A percentile compares a stretch with the other conserved stretches of the same genome.
These are phyloP conservation scores for Theretra japonica DNA, from an alignment of 2,888 invertebrate species.

Conservation along the genomic window DNA sequence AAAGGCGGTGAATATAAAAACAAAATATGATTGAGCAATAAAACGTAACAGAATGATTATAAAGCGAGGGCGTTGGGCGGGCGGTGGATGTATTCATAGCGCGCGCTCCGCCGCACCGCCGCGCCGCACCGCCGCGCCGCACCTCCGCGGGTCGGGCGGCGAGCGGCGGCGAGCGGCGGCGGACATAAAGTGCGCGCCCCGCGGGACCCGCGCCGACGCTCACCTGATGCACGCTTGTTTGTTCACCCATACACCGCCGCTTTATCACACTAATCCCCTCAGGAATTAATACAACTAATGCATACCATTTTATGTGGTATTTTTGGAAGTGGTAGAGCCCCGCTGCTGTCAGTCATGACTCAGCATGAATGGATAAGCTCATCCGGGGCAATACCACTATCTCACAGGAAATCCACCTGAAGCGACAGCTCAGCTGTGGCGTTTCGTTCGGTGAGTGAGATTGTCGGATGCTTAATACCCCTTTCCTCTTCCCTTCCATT, in stretches of 20 bases:
- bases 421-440: too few species aligned
- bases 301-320: too few species aligned
- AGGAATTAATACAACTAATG: too few species aligned
- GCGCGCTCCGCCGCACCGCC: constrained; percentile 16
- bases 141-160: neutral
- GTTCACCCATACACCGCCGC: constrained; percentile 11
- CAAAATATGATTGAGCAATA: constrained; percentile 53
- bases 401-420: too few species aligned
- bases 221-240: constrained; percentile 4
- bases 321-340: too few species aligned
- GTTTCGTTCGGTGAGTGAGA: too few species aligned
- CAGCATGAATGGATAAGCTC: too few species aligned
- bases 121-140: constrained; percentile 10
- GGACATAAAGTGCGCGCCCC: constrained; percentile 35
- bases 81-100: constrained; percentile 30
- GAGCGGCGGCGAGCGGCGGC: constrained; percentile 24
- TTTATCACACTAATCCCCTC: constrained; percentile 30
- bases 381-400: too few species aligned
- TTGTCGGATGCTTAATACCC: too few species aligned
- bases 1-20: constrained; percentile 43
- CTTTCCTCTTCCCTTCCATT: too few species aligned
- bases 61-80: constrained; percentile 44
- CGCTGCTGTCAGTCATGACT: too few species aligned
- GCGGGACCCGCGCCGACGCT: constrained; percentile 33
- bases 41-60: constrained; percentile 53